These are phyloP conservation scores for Dipodomys ordii DNA, from an alignment of 2,113 vertebrate genomes.

Conservation along the genomic window DNA sequence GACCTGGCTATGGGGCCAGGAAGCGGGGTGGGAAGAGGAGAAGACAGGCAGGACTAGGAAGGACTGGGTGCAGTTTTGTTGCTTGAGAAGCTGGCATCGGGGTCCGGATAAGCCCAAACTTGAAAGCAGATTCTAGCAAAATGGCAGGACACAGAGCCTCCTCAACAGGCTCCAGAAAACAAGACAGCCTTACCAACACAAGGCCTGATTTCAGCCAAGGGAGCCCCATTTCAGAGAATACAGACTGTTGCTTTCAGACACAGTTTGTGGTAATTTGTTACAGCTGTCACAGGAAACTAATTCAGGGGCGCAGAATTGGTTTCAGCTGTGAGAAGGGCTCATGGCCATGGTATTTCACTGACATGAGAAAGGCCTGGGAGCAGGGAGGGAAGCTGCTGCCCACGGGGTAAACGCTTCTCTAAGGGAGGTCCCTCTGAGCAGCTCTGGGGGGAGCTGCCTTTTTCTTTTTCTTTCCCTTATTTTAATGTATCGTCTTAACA, in stretches of 20 bases:
- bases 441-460: background rate
- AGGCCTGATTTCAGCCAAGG: background rate
- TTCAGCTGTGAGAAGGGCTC: background rate
- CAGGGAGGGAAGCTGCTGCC: background rate
- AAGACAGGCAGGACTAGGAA: background rate
- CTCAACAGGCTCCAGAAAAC: background rate
- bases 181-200: background rate
- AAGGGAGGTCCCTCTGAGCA: background rate
- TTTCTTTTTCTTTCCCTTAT: too few species aligned
- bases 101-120: background rate
- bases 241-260: background rate
- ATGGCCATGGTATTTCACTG: background rate
- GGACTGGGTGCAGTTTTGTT: background rate
- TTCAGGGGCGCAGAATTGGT: background rate
- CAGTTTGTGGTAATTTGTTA: background rate
- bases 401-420: background rate
- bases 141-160: too few species aligned
- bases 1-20: background rate
- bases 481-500: background rate
- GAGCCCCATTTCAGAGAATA: background rate
- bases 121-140: background rate
- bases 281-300: background rate
- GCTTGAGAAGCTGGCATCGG: background rate
- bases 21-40: background rate
- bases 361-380: background rate